Evolutionary conservation across 2,113 vertebrate genomes (phyloP), one percentile per base, ranked within the genome.

Genomic region (Nicator chloris): DNA sequence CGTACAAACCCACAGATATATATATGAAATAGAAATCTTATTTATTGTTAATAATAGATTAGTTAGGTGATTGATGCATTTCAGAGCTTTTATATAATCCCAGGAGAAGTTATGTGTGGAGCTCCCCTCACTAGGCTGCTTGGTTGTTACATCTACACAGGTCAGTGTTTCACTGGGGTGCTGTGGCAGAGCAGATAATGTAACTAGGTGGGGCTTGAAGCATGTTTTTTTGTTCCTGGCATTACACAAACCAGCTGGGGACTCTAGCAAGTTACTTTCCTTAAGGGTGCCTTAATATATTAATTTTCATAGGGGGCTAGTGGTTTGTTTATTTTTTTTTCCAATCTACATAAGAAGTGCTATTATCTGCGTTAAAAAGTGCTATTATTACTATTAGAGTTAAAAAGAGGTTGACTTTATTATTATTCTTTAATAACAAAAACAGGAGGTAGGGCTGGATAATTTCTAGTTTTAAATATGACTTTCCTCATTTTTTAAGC

Each of bases 381-480:
- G 49, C 24, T 82, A 1, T 57, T 87, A n/a, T 44, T 86, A 42
- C 44, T 59, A 11, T 18, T 51, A 49, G 42, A 59, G 45, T 51
- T 82, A 23, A 85, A 92, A 89, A 56, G 13, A 86, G 24, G 18
- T 70, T 75, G 81, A 26, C 15, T 37, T 59, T 65, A 30, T 33
- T 13, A 49, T 54, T 61, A 35, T 76, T 81, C 5, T 72, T 65
- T 45, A 86, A n/a, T 64, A 68, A 39, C 49, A 56, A 66, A 20
- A 64, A 35, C 31, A 82, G 80, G 44, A 95, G 73, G 53, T 66
- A 95, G 77, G 45, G 53, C 73, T 87, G 84, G 65, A 64, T 81
- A 56, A 68, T 87, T 94, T 95, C 61, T 92, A 79, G 68, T 86
- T 92, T 75, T 71, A 89, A 92, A 72, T 82, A 79, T 64, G 44